Conservation (phyloP, 2,888 invertebrate species). For the Hydrotaea diabolus region DNA sequence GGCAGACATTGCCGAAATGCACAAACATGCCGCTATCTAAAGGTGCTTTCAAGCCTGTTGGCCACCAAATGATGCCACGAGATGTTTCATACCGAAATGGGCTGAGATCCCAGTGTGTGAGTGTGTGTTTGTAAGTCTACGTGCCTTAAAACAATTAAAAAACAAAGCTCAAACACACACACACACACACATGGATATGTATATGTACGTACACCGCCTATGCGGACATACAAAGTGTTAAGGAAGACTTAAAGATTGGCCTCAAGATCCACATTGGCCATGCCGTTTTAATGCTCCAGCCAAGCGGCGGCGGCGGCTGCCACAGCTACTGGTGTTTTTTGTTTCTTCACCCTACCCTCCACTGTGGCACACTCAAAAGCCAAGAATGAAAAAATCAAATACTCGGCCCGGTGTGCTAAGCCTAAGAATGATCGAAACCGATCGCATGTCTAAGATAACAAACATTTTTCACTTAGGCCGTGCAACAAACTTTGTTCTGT, state of each 20-base stretch:
- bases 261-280: slow-evolving; percentile 30
- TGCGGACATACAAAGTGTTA: slow-evolving; percentile 41
- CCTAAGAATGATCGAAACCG: slow-evolving; percentile 71
- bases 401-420: slow-evolving; percentile 44
- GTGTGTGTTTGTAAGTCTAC: slow-evolving; percentile 38
- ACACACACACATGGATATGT: slow-evolving; percentile 22
- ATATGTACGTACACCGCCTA: neutral
- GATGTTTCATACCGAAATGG: slow-evolving; percentile 1
- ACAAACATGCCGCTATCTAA: slow-evolving; percentile 62
- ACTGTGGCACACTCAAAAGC: slow-evolving; percentile 15
- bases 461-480: slow-evolving; percentile 70
- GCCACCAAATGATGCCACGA: neutral
- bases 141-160: slow-evolving; percentile 67
- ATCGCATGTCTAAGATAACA: slow-evolving; percentile 78
- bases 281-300: slow-evolving; percentile 19
- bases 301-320: neutral
- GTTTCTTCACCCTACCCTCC: too few relatives aligned
- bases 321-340: slow-evolving; percentile 61
- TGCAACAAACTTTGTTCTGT: slow-evolving; percentile 56
- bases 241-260: slow-evolving; percentile 46
- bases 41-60: neutral
- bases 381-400: slow-evolving; percentile 17
- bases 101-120: neutral
- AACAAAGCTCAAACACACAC: slow-evolving; percentile 35
- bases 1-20: slow-evolving; percentile 12